Conservation (phyloP, 23 tunicate species). For the Styela clava region DNA sequence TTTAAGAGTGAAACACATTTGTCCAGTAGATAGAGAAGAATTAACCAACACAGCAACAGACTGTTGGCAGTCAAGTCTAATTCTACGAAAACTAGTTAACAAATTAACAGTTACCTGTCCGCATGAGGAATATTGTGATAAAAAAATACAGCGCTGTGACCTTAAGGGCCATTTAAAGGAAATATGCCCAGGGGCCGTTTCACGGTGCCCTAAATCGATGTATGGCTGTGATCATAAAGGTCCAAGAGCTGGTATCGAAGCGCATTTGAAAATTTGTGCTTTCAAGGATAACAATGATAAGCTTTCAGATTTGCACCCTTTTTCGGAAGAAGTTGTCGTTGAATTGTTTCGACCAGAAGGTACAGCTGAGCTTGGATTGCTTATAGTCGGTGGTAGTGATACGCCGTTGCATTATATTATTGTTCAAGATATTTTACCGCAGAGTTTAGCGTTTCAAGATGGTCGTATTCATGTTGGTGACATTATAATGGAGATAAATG, state of each 20-base stretch:
- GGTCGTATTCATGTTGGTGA: slow-evolving; percentile 72
- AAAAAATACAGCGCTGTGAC: slow-evolving; percentile 44
- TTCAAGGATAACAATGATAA: slow-evolving; percentile 52
- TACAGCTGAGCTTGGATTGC: slow-evolving; percentile 59
- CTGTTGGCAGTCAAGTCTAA: slow-evolving; percentile 81
- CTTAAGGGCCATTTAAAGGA: slow-evolving; percentile 60
- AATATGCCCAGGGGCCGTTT: slow-evolving; percentile 67
- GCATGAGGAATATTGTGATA: slow-evolving; percentile 41
- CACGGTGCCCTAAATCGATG: slow-evolving; percentile 69
- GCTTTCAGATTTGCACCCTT: slow-evolving; percentile 49
- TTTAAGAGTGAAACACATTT: slow-evolving; percentile 54
- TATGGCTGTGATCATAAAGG: slow-evolving; percentile 66
- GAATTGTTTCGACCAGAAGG: slow-evolving; percentile 77
- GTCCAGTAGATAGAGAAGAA: slow-evolving; percentile 75
- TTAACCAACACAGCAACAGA: slow-evolving; percentile 45
- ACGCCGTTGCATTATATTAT: slow-evolving; percentile 72
- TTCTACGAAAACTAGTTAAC: slow-evolving; percentile 62
- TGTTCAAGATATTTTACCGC: slow-evolving; percentile 49
- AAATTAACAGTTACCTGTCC: slow-evolving; percentile 72
- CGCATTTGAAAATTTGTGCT: slow-evolving; percentile 43
- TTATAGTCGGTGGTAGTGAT: slow-evolving; percentile 85
- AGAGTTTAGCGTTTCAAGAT: slow-evolving; percentile 46
- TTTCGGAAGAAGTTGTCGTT: slow-evolving; percentile 43
- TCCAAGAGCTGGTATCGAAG: slow-evolving; percentile 30
- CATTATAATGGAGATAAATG: slow-evolving; percentile 71